Base-by-base conservation (phyloP, 2,797 vertebrate genomes). In the Anomalospiza imberbis region DNA sequence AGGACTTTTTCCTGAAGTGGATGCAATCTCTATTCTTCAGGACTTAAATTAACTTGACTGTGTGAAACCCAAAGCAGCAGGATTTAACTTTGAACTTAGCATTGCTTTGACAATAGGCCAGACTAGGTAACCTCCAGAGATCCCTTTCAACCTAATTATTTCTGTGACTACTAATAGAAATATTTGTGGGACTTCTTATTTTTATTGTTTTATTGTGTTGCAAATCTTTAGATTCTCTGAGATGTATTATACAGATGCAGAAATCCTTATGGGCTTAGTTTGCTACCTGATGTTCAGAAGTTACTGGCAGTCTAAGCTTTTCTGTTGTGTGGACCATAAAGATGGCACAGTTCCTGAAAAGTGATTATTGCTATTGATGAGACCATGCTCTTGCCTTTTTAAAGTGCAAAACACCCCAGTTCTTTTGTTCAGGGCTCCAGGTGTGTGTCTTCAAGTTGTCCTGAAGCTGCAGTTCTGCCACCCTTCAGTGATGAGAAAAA, bases 261-360 rank as follows among this genome's bases (percentile, higher is more conserved):
- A 81, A 90, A n/a, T 77, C 14, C 20, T 54, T 47, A 31, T 0
- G 0, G 47, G 26, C 42, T 65, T 62, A 18, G 26, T 42, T 91
- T 89, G 29, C 34, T 72, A 24, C 31, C 8, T 17, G 50, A 0
- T 0, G 0, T 32, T 66, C 7, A n/a, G n/a, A 76, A 73, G 8
- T 38, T 54, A 10, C 16, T 68, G 45, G 4, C 31, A n/a, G 6
- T 58, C 25, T 20, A 44, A 68, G 17, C 8, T 26, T 78, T 84
- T 81, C 34, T 34, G 34, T 90, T 91, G 32, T 36, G n/a, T 57
- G 10, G 25, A 32, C 34, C 3, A 1, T 62, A 44, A 79, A 29
- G 32, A 28, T 85, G 32, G 13, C 47, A 53, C 15, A 61, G 8
- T 60, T 80, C 19, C 42, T 63, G 60, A 22, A 54, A 44, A 68